phyloP scores from a whole-genome alignment of 2,113 vertebrate species.

The Callionymus lyra region DNA sequence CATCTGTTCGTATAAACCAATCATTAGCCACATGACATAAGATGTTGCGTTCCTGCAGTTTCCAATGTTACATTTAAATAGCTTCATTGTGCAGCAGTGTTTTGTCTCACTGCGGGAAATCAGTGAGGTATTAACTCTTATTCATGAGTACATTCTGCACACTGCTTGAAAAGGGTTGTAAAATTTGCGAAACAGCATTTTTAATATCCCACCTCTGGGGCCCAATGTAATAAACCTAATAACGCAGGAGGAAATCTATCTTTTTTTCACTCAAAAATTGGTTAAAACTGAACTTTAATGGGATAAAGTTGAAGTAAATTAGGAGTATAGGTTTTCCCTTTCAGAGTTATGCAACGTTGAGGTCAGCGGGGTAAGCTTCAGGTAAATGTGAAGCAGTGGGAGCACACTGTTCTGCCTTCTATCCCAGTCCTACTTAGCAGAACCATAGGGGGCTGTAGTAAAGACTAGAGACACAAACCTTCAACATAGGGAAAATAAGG shows the following conservation, averaged over 20 bases:
- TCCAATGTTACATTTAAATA: slow-evolving; percentile 8
- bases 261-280: slow-evolving; percentile 21
- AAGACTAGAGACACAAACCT: slow-evolving; percentile 48
- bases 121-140: slow-evolving; percentile 29
- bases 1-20: slow-evolving; percentile 43
- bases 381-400: slow-evolving; percentile 57
- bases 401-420: slow-evolving; percentile 42
- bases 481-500: slow-evolving; percentile 40
- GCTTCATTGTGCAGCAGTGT: slow-evolving; percentile 23
- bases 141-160: slow-evolving; percentile 25
- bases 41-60: slow-evolving; percentile 45
- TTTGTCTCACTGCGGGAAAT: slow-evolving; percentile 38
- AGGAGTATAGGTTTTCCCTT: slow-evolving; percentile 35
- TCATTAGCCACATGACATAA: slow-evolving; percentile 31
- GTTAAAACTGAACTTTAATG: slow-evolving; percentile 29
- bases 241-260: slow-evolving; percentile 12
- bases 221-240: slow-evolving; percentile 31
- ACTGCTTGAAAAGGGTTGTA: slow-evolving; percentile 28
- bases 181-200: slow-evolving; percentile 30
- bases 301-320: slow-evolving; percentile 29
- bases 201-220: slow-evolving; percentile 35
- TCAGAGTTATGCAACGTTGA: slow-evolving; percentile 28
- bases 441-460: slow-evolving; percentile 54
- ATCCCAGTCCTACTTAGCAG: slow-evolving; percentile 47
- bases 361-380: slow-evolving; percentile 62